phyloP scores from a whole-genome alignment of 2,113 vertebrate species.

The Clarias magur region DNA sequence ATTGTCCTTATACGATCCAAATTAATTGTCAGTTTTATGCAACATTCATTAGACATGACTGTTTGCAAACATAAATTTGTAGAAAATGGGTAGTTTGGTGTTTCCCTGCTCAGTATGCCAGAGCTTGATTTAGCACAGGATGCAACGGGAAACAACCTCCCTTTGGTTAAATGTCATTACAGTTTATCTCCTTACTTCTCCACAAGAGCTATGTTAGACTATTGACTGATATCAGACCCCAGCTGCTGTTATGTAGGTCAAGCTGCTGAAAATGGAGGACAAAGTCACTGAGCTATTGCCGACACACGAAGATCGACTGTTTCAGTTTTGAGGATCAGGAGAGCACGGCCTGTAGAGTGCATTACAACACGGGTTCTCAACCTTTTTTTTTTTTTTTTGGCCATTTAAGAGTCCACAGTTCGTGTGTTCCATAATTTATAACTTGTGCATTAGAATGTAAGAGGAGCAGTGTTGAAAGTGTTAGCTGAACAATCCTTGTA shows the following conservation, averaged over 20 bases:
- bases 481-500: not conserved
- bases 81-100: not conserved
- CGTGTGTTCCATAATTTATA: not conserved
- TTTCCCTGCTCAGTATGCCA: not conserved
- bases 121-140: not conserved
- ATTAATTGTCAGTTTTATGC: not conserved
- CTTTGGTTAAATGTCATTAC: not conserved
- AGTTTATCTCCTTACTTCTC: not conserved
- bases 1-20: not conserved
- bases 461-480: not conserved
- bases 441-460: not conserved
- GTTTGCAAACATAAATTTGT: not conserved
- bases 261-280: not conserved
- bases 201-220: not conserved
- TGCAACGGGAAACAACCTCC: not conserved
- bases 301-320: not conserved
- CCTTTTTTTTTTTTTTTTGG: not conserved
- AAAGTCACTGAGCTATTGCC: not conserved
- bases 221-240: not conserved
- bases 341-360: not conserved
- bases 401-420: not conserved
- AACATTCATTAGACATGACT: not conserved
- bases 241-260: slow-evolving; percentile 6
- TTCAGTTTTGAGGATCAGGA: not conserved
- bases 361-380: not conserved